Evolutionary conservation across 2,888 invertebrate species (phyloP), one percentile per base, ranked within the genome.

Genomic region (Synanthedon formicaeformis): DNA sequence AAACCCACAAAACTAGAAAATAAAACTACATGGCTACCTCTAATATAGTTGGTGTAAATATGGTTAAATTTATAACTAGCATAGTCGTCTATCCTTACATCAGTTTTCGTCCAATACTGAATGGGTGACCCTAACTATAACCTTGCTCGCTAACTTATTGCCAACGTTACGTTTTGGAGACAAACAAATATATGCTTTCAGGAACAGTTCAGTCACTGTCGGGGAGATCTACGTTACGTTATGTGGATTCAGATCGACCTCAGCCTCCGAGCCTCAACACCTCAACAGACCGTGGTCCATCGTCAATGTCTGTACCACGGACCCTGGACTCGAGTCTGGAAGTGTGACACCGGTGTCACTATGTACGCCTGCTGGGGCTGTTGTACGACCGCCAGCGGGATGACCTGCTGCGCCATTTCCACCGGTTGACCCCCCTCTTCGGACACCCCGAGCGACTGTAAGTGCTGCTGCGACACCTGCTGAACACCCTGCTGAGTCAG

Each of bases 331-430:
- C 90, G 87, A 54, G 90, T 90, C 61, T 91, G 88, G 73, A 91
- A 84, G 75, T 91, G 91, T 23, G 91, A 90, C 34, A 91, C 91
- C 2, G 91, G 91, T 2, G 91, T 91, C 8, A 91, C 91, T 56
- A 91, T 85, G 70, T 91, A 91, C 0, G 91, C 89, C 62, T 90
- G 90, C 65, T 91, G 91, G 50, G 90, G 90, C 59, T 91, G 90
- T 57, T 88, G 90, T 1, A 91, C 90, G 27, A 91, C 90, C 10
- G 91, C 90, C 40, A 91, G 67, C 0, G 91, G 91, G 58, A 91
- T 91, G 5, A 91, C 90, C 70, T 91, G 91, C 61, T 91, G 91
- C 10, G 89, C 86, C 77, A 91, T 90, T 61, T 91, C 90, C 52
- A 90, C 88, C 2, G 81, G 89, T 67, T 91, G 90, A 0, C 79